Evolutionary conservation across 2,797 vertebrate genomes (phyloP), one percentile per base, ranked within the genome.

Genomic region (Lagorchestes hirsutus): DNA sequence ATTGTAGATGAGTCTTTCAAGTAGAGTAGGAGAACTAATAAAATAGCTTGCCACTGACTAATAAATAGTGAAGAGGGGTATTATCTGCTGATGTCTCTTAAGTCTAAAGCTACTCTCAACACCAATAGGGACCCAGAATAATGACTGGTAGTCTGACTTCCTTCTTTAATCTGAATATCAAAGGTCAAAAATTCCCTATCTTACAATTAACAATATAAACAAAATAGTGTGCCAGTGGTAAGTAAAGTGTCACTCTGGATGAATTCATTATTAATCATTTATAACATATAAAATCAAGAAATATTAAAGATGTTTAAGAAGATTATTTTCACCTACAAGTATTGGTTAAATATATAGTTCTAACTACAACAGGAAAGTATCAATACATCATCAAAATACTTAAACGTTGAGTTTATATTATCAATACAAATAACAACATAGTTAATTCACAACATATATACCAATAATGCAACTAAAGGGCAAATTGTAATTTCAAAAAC

Each of bases 401-500:
- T 96, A 96, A 95, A 16, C 55, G 93, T 0, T 34, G 58, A 90
- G 9, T 24, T 56, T 92, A 0, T 90, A 92, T 90, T 31, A 57
- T 92, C 62, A 57, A 4, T 91, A 92, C 54, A 98, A 96, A 97
- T 87, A 52, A n/a, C 55, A 94, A 59, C 31, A 27, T 95, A 96
- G 5, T 95, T 96, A 95, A 93, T 16, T 97, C 95, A 97, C 40
- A 96, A 95, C 54, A 13, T 29, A 92, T 0, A 91, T 24, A 93
- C 74, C 97, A 95, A 95, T 94, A 97, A 93, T 0, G 54, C 0
- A 92, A 74, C 2, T 74, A 96, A 93, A 93, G 96, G 50, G 90
- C 31, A 96, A 97, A 93, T 52, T 95, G 52, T 0, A 52, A 0
- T 91, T 94, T 98, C n/a, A 58, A 97, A 90, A 74, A 94, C 93